Evolutionary conservation across 2,797 vertebrate species (phyloP).

Genomic region (Coregonus sp.): DNA sequence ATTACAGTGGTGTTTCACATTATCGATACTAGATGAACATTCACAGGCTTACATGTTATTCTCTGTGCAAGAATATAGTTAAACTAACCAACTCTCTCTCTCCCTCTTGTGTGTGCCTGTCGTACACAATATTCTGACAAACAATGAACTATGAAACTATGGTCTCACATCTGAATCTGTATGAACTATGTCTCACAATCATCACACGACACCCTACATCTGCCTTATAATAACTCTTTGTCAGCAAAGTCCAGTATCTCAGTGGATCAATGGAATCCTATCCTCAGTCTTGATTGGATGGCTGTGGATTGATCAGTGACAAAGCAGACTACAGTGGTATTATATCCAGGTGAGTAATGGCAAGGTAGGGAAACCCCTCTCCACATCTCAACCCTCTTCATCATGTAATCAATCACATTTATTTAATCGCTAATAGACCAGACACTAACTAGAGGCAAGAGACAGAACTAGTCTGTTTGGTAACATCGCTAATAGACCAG

Average conservation of each 20-base stretch:
- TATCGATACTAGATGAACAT: not conserved
- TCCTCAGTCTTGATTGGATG: constrained; percentile 57
- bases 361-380: not conserved
- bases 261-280: constrained; percentile 44
- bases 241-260: constrained; percentile 12
- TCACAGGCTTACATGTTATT: no score
- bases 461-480: no score
- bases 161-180: not conserved
- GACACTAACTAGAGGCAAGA: no score
- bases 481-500: no score
- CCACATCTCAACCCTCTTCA: constrained; percentile 40
- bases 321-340: constrained; percentile 23
- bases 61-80: no score
- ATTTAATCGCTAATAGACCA: no score
- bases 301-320: constrained; percentile 55
- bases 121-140: no score
- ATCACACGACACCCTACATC: not conserved
- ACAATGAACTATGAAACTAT: not conserved
- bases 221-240: not conserved
- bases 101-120: not conserved
- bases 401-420: constrained; percentile 40
- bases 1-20: not conserved
- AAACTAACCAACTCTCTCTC: not conserved
- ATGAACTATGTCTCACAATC: not conserved
- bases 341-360: constrained; percentile 8